These are phyloP conservation scores for Halcyon smyrnensis DNA, from an alignment of 2,797 vertebrate genomes.

Conservation along the genomic window DNA sequence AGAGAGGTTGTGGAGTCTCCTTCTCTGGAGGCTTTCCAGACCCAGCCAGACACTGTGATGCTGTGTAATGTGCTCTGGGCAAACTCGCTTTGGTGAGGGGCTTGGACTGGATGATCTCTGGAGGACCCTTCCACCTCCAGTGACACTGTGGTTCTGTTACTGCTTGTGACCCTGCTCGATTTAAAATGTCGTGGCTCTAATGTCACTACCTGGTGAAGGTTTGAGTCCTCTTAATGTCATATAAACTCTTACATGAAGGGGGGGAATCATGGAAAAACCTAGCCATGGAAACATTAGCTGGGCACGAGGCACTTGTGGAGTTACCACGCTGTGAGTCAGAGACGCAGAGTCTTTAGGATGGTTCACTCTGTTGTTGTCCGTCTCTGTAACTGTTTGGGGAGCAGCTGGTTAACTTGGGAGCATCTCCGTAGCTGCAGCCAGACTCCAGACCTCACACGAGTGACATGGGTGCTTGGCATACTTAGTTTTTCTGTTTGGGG, in stretches of 20 bases:
- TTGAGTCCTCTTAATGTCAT: neutral
- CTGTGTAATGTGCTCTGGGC: no score
- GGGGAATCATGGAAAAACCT: neutral
- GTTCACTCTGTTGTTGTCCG: neutral
- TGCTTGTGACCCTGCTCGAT: neutral
- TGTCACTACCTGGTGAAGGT: neutral
- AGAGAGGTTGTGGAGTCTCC: no score
- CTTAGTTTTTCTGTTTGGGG: neutral
- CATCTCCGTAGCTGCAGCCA: neutral
- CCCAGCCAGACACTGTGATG: no score
- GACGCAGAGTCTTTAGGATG: neutral
- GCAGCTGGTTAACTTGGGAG: neutral
- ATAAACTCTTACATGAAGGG: neutral
- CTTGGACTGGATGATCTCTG: no score
- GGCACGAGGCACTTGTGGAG: neutral
- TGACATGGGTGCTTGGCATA: neutral
- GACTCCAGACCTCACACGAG: neutral
- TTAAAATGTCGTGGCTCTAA: neutral
- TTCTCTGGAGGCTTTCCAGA: no score
- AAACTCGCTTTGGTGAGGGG: no score
- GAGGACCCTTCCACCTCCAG: no score
- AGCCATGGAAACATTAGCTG: neutral
- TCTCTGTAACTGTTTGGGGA: neutral
- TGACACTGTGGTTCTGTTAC: no score
- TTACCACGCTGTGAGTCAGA: neutral